Conservation (phyloP, 2,888 invertebrate genomes). For the Trichopoda pennipes region DNA sequence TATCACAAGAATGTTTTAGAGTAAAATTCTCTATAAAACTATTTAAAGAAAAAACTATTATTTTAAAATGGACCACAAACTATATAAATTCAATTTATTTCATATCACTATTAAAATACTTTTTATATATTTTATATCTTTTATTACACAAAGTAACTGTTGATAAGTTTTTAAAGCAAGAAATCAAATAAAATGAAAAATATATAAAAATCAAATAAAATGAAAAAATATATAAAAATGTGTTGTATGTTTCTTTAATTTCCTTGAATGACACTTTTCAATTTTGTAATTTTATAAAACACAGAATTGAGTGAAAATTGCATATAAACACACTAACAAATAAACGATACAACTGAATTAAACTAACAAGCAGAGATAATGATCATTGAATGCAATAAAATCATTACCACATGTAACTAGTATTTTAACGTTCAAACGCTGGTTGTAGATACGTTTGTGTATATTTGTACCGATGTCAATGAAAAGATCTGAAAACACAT, state of each 20-base stretch:
- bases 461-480: neutral
- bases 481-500: slow-evolving; percentile 42
- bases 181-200: slow-evolving; percentile 14
- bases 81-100: neutral
- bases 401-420: slow-evolving; percentile 20
- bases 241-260: slow-evolving; percentile 48
- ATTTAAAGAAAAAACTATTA: too few relatives aligned
- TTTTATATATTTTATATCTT: neutral
- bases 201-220: too few relatives aligned
- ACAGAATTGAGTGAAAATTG: slow-evolving; percentile 46
- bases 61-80: neutral
- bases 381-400: slow-evolving; percentile 24
- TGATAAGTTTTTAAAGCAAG: slow-evolving; percentile 5
- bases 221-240: too few relatives aligned
- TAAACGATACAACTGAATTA: neutral
- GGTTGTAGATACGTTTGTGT: neutral
- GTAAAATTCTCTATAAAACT: too few relatives aligned
- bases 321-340: neutral
- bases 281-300: slow-evolving; percentile 57
- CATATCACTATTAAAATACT: neutral
- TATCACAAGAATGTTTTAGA: too few relatives aligned
- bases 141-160: slow-evolving; percentile 3
- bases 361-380: slow-evolving; percentile 1
- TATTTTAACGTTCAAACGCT: neutral
- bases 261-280: slow-evolving; percentile 59